A percentile compares a stretch with the other conserved stretches of the same genome.
phyloP scores from a whole-genome alignment of 2,113 vertebrate species.

The Montifringilla adamsi region DNA sequence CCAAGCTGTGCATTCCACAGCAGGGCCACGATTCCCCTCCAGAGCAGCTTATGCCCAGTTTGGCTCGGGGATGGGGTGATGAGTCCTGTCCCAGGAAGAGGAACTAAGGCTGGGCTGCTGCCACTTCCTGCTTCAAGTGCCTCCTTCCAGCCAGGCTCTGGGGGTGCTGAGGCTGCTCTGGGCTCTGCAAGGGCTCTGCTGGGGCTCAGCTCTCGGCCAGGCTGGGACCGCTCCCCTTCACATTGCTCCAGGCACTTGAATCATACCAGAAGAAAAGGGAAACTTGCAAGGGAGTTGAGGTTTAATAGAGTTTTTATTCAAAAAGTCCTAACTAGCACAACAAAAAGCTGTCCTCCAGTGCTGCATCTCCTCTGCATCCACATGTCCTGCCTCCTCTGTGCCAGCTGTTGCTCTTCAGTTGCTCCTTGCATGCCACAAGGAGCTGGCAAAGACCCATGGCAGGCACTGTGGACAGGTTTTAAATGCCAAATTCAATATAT shows the following conservation, averaged over 20 bases:
- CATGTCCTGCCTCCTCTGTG: background rate
- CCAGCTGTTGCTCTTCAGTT: background rate
- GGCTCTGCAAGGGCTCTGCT: background rate
- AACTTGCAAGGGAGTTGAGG: background rate
- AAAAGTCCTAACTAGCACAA: no score
- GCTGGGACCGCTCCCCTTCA: background rate
- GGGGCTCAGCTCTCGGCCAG: background rate
- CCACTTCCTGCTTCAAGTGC: background rate
- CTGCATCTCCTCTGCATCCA: background rate
- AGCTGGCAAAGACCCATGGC: background rate
- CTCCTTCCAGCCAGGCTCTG: background rate
- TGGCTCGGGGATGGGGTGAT: background rate
- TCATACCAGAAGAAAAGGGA: background rate
- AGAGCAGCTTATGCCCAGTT: background rate
- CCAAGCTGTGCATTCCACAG: background rate
- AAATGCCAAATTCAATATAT: background rate
- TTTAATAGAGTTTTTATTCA: no score
- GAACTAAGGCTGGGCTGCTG: background rate
- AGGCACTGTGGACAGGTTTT: background rate
- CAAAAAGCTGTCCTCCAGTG: no score
- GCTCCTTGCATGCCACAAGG: background rate
- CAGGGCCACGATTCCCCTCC: background rate
- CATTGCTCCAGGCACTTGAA: background rate
- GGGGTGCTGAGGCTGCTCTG: background rate
- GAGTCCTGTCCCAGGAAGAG: background rate